phyloP scores from a whole-genome alignment of 2,888 invertebrate genomes.

The Coelogynopora nodosa region DNA sequence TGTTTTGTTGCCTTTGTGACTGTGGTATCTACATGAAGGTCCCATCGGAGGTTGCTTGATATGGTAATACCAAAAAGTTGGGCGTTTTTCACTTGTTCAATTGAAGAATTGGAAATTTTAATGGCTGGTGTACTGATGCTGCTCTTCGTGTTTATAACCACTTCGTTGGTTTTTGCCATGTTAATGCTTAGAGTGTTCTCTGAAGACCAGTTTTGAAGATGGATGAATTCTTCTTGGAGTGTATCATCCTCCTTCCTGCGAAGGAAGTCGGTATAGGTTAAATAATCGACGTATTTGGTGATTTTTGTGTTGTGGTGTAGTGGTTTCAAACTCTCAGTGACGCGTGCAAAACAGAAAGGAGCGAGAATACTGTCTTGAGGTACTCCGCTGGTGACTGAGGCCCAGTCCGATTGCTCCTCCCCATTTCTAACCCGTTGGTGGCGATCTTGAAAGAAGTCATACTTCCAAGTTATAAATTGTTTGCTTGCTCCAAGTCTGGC shows the following conservation, averaged over 20 bases:
- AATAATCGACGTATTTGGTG: not conserved
- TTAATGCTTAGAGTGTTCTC: not conserved
- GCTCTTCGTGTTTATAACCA: not conserved
- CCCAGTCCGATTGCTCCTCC: not conserved
- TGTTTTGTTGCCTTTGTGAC: not conserved
- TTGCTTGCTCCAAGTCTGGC: no score
- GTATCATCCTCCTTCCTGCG: not conserved
- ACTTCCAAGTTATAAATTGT: not conserved
- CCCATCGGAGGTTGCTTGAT: not conserved
- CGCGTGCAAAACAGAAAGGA: not conserved
- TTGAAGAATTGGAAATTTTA: no score
- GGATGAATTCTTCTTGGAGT: not conserved
- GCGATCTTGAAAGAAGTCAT: not conserved
- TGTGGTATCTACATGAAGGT: not conserved
- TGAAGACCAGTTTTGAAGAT: not conserved
- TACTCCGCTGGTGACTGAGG: not conserved
- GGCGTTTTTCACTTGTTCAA: not conserved
- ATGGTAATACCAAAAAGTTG: no score
- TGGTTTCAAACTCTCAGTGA: not conserved
- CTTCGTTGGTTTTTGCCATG: not conserved
- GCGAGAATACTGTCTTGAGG: not conserved
- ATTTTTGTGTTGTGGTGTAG: not conserved
- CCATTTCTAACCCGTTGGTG: not conserved
- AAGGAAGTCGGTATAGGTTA: not conserved
- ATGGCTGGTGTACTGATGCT: not conserved